phyloP scores from a whole-genome alignment of 2,888 invertebrate species.

The Liopterus haemorrhoidalis region DNA sequence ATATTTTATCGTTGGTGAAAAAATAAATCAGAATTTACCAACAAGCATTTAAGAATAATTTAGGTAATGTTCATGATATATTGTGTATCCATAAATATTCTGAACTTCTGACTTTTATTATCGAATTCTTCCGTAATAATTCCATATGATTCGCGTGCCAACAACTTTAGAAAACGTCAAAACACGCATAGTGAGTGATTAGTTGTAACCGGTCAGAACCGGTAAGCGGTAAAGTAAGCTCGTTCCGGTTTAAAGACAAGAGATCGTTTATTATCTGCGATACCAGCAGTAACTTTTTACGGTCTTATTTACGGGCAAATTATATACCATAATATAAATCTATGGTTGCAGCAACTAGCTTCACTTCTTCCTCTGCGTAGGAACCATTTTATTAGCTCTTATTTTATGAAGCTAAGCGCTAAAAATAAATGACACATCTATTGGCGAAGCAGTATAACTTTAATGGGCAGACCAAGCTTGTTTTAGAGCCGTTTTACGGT shows the following conservation, averaged over 20 bases:
- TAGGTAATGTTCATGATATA: background rate
- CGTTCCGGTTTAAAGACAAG: constrained; percentile 9
- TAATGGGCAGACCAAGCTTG: constrained; percentile 19
- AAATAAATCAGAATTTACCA: too few relatives aligned
- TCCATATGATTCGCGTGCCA: too few relatives aligned
- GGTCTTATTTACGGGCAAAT: constrained; percentile 34
- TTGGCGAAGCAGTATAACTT: constrained; percentile 21
- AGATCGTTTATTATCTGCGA: constrained; percentile 19
- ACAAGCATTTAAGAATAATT: too few relatives aligned
- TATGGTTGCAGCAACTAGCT: constrained; percentile 9
- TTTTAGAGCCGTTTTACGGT: constrained; percentile 17
- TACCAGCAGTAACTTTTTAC: constrained; percentile 27
- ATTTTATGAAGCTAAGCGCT: constrained; percentile 31
- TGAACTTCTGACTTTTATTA: too few relatives aligned
- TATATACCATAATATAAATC: constrained; percentile 32
- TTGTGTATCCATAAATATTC: too few relatives aligned
- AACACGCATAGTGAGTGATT: background rate
- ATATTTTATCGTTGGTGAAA: too few relatives aligned
- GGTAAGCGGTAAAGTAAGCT: background rate
- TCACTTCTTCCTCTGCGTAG: constrained; percentile 7
- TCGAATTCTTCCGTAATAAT: too few relatives aligned
- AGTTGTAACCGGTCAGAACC: background rate
- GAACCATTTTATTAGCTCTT: constrained; percentile 27
- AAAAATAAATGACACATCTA: constrained; percentile 32
- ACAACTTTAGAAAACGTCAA: too few relatives aligned